Evolutionary conservation across 2,113 vertebrate genomes (phyloP), one percentile per base, ranked within the genome.

Genomic region (Piaya cayana): DNA sequence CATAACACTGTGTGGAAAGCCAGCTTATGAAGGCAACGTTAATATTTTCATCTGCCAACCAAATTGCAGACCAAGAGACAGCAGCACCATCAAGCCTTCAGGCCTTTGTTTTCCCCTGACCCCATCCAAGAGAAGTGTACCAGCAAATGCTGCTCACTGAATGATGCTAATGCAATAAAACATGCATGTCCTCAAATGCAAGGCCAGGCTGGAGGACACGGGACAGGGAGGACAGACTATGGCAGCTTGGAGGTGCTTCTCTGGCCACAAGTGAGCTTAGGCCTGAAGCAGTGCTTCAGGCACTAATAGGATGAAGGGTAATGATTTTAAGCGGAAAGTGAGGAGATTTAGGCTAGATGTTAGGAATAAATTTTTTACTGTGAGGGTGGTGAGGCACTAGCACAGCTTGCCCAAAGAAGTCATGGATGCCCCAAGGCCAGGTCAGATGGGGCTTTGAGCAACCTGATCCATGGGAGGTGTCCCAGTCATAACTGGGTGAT

Each of bases 1-100:
- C 5, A 2, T 13, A 71, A 58, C 0, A 2, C 32, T 2, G 1
- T 4, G 12, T 39, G 37, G 55, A 82, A 88, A 68, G 17, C 16
- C 49, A 60, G 15, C 34, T 88, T 47, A 43, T 1, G 4, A 86
- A 72, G 20, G 43, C 42, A 91, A 72, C 0, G 1, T 20, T 50
- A 37, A 11, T 39, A 47, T 52, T 83, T 77, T 90, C 30, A 39
- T n/a, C 55, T 56, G 67, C 14, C 34, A 62, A 17, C 20, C 27
- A 77, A 43, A 39, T 18, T 83, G 50, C 34, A 83, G 43, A 80
- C 15, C 2, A 1, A n/a, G 13, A 34, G 71, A 22, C 1, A 1
- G 14, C 42, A 76, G 52, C 43, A 63, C 42, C 2, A 0, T 47
- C 27, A 72, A 71, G 17, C 53, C 58, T 68, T 80, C 1, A 1